Conservation (phyloP, 1,140 invertebrate genomes). For the Drosophila mayri region DNA sequence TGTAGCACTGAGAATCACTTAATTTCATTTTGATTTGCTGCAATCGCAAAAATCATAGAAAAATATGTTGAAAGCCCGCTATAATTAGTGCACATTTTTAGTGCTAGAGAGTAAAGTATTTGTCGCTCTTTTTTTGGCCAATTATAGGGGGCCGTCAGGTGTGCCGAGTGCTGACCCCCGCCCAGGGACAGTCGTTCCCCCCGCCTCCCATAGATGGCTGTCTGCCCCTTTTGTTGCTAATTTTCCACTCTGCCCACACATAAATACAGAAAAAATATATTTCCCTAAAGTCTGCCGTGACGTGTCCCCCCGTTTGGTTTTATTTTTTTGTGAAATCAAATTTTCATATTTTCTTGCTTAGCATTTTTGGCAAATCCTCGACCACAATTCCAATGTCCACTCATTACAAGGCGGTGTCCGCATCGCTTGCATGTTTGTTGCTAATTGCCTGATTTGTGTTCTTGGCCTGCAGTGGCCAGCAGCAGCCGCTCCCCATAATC, state of each 20-base stretch:
- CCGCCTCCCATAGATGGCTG: not conserved
- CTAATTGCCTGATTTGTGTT: slow-evolving; percentile 77
- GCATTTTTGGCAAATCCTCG: slow-evolving; percentile 65
- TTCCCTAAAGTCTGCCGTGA: slow-evolving; percentile 42
- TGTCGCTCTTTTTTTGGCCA: slow-evolving; percentile 19
- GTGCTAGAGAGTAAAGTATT: slow-evolving; percentile 7
- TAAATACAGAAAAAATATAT: slow-evolving; percentile 28
- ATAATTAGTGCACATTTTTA: slow-evolving; percentile 20
- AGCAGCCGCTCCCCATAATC: slow-evolving; percentile 1
- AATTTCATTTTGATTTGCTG: slow-evolving; percentile 14
- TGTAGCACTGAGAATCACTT: not conserved
- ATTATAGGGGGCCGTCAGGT: slow-evolving; percentile 57
- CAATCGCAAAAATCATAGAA: not conserved
- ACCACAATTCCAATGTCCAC: slow-evolving; percentile 73
- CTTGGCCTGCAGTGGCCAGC: not conserved
- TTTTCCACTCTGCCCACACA: slow-evolving; percentile 75
- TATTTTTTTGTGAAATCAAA: slow-evolving; percentile 42
- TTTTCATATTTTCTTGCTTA: slow-evolving; percentile 31
- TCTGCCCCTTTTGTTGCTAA: slow-evolving; percentile 45
- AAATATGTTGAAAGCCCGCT: slow-evolving; percentile 1
- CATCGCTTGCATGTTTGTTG: slow-evolving; percentile 71
- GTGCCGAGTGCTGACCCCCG: slow-evolving; percentile 69
- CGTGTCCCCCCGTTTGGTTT: slow-evolving; percentile 35
- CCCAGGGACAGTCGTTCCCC: slow-evolving; percentile 43
- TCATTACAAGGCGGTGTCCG: slow-evolving; percentile 75